Percentiles rank a stretch among this genome's conserved stretches.
phyloP scores from a whole-genome alignment of 2,797 vertebrate species.

The Limnodromus scolopaceus region DNA sequence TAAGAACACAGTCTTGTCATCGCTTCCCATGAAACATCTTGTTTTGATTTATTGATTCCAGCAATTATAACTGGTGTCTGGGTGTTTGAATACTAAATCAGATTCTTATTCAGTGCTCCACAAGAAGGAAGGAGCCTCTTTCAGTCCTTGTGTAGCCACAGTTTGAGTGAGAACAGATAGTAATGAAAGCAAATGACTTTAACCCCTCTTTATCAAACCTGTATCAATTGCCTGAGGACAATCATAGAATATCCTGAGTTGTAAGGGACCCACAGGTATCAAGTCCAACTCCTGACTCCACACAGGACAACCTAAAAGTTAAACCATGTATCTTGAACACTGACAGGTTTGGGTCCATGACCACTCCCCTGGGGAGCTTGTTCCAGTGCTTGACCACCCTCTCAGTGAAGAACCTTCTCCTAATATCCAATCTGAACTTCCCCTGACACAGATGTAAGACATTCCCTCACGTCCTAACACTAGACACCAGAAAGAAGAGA shows the following conservation, averaged over 20 bases:
- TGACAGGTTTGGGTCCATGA: not conserved
- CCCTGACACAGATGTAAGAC: not conserved
- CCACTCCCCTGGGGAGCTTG: not conserved
- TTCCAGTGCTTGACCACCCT: not conserved
- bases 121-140: not conserved
- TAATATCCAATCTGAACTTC: not conserved
- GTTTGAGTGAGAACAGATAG: not conserved
- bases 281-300: not conserved
- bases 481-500: not conserved
- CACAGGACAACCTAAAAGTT: not conserved
- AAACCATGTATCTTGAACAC: not conserved
- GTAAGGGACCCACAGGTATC: not conserved
- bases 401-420: not conserved
- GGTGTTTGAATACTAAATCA: not conserved
- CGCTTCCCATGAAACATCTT: not conserved
- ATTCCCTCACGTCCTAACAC: accelerated
- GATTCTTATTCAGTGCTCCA: not conserved
- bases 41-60: not conserved
- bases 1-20: not conserved
- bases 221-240: not conserved
- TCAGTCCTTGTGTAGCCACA: not conserved
- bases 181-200: not conserved
- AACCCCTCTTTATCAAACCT: not conserved
- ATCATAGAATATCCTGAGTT: not conserved
- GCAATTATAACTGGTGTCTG: not conserved